These are phyloP conservation scores for Tenrec ecaudatus DNA, from an alignment of 2,113 vertebrate species.

Conservation along the genomic window DNA sequence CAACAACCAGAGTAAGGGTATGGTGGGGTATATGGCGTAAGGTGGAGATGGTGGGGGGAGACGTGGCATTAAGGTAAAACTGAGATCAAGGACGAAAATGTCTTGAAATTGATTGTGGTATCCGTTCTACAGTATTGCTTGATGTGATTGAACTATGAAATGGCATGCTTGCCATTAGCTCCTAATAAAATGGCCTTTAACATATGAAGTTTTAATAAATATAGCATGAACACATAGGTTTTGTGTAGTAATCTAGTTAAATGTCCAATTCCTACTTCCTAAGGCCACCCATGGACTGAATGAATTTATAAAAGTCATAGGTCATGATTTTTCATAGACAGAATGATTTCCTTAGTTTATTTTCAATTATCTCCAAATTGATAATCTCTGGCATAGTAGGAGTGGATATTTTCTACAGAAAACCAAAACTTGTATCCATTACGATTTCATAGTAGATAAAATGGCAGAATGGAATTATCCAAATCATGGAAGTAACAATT, in stretches of 20 bases:
- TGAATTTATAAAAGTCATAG: not conserved
- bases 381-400: not conserved
- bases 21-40: too few species aligned
- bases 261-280: too few species aligned
- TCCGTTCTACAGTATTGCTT: too few species aligned
- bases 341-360: too few species aligned
- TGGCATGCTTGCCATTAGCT: too few species aligned
- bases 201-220: rapidly evolving
- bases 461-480: not conserved
- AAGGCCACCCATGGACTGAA: rapidly evolving
- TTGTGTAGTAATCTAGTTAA: not conserved
- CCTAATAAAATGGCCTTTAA: too few species aligned
- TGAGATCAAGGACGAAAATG: too few species aligned
- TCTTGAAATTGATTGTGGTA: too few species aligned
- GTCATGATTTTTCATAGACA: not conserved
- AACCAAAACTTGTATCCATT: not conserved
- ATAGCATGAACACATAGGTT: rapidly evolving
- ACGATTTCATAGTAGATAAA: not conserved
- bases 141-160: too few species aligned
- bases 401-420: not conserved
- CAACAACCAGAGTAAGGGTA: too few species aligned
- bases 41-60: too few species aligned
- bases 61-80: too few species aligned
- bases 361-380: not conserved
- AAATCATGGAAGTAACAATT: not conserved